Base-by-base conservation (phyloP, 2,888 invertebrate genomes). In the Apamea sordens region DNA sequence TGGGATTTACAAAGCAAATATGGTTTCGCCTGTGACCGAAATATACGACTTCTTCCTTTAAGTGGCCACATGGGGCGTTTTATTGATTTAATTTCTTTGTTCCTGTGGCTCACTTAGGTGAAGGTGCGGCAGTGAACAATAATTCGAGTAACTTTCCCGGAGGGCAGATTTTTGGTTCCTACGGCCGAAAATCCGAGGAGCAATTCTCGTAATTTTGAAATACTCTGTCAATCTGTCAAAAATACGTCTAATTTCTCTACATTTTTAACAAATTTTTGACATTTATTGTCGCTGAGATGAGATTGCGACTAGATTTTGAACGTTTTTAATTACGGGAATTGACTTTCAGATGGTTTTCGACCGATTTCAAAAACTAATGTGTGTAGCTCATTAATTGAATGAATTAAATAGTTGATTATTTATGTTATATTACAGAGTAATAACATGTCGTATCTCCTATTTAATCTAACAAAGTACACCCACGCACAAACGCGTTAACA, bases 21-120 rank as follows among this genome's bases (percentile, higher is more conserved):
- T 7, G 77, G 77, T 63, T 75, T 70, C 68, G 15, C 65, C 53
- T 73, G 72, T 77, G 84, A 84, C 84, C 84, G 61, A 73, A 78
- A 78, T 84, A 63, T 59, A 65, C 32, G 65, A 75, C 64, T 75
- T 65, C 84, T 44, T 13, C 41, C 44, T 28, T 21, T 84, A 84
- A 84, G 72, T 81, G 64, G 81, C 68, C 50, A 32, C 74, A 69
- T n/a, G 61, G 63, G 70, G 67, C 56, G 63, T 84, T 80, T 83
- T 77, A 84, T 84, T 74, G 84, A 74, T 84, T 84, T 44, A 53
- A 47, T 77, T 76, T 61, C 21, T 15, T 77, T 71, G 71, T 63
- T 77, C 28, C 32, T 72, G 59, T 53, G 64, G 8, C 44, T 36
- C 8, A 61, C 24, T 4, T 36, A 28, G 67, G n/a, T n/a, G n/a